These are phyloP conservation scores for Paraescarpia echinospica DNA, from an alignment of 1,140 invertebrate species.

Conservation along the genomic window DNA sequence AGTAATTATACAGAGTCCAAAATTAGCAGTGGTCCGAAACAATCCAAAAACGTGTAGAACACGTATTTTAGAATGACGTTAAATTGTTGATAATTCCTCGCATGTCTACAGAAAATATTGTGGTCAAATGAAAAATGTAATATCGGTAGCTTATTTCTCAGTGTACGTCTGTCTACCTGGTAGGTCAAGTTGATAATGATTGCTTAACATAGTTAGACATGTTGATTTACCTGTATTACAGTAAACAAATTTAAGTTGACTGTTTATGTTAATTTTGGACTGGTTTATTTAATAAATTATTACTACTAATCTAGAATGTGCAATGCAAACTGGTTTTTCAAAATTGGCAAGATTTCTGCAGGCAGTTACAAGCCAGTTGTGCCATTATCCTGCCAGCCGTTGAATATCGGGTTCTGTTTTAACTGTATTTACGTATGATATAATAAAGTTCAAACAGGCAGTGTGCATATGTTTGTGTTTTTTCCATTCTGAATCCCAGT, in stretches of 20 bases:
- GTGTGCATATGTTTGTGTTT: neutral
- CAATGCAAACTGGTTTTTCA: neutral
- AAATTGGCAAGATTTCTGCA: neutral
- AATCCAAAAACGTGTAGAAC: neutral
- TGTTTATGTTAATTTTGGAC: neutral
- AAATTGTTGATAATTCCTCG: neutral
- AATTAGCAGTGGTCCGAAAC: neutral
- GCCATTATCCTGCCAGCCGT: neutral
- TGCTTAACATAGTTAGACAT: neutral
- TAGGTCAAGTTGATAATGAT: neutral
- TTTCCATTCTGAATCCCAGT: neutral
- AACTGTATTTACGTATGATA: neutral
- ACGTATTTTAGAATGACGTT: neutral
- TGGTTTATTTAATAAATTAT: neutral
- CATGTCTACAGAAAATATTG: neutral
- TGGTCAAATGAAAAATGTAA: too few relatives aligned
- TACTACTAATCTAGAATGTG: neutral
- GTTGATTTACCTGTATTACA: neutral
- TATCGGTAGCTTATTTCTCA: too few relatives aligned
- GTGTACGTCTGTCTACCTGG: too few relatives aligned
- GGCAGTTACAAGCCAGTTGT: neutral
- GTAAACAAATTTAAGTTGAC: too few relatives aligned
- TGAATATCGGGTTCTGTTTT: neutral
- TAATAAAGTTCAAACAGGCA: neutral
- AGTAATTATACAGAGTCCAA: neutral